Conservation (phyloP, 2,797 vertebrate species). For the Sitta carolinensis region DNA sequence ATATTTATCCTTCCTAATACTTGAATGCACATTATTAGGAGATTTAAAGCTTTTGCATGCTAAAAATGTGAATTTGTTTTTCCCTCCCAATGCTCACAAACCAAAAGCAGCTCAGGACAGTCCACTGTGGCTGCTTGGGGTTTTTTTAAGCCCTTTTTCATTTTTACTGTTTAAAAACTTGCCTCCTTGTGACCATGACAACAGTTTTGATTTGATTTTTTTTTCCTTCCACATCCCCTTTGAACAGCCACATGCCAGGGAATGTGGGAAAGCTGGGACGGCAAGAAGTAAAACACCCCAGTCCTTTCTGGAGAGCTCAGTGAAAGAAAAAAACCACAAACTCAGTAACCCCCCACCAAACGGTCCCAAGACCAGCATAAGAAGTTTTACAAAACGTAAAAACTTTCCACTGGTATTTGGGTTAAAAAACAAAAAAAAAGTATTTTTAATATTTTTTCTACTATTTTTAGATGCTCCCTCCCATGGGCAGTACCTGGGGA, state of each 20-base stretch:
- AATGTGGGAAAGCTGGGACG: background rate
- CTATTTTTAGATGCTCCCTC: background rate
- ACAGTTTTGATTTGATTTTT: background rate
- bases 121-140: fast-evolving
- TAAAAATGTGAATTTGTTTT: background rate
- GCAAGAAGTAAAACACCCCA: background rate
- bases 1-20: background rate
- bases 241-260: background rate
- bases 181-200: background rate
- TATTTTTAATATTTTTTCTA: background rate
- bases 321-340: background rate
- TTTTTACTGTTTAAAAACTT: background rate
- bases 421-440: background rate
- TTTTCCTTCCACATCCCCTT: background rate
- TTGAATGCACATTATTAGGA: background rate
- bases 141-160: background rate
- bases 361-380: fast-evolving
- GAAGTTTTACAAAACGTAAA: background rate
- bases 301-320: background rate
- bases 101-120: fast-evolving
- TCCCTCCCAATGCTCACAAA: fast-evolving
- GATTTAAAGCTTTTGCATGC: background rate
- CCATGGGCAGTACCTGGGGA: fast-evolving
- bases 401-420: background rate
- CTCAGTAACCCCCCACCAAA: background rate